These are phyloP conservation scores for Trachops cirrhosus DNA, from an alignment of 2,797 vertebrate genomes.

Conservation along the genomic window DNA sequence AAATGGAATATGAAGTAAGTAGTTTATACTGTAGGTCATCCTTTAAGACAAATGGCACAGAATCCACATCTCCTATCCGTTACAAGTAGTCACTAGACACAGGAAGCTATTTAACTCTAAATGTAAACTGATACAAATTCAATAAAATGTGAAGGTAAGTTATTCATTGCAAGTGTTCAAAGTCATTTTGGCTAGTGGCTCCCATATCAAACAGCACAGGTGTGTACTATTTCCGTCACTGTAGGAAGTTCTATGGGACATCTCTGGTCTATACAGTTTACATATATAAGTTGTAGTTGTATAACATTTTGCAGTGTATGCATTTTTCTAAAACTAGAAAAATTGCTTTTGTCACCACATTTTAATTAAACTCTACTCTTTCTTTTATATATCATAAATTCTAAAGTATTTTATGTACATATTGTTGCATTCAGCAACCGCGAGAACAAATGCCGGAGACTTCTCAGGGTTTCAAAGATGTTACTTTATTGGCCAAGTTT, in stretches of 20 bases:
- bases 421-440: too few species aligned
- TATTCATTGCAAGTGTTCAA: neutral
- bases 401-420: neutral
- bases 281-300: neutral
- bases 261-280: neutral
- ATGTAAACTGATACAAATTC: conserved; percentile 2
- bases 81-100: neutral
- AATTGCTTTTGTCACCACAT: neutral
- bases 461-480: too few species aligned
- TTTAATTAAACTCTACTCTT: neutral
- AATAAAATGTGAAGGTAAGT: neutral
- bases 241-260: neutral
- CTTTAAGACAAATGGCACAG: neutral
- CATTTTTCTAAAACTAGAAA: neutral
- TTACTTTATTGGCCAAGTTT: too few species aligned
- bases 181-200: neutral
- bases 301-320: neutral
- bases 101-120: neutral
- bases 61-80: neutral
- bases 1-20: neutral
- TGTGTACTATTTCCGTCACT: neutral
- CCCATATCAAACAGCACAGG: neutral
- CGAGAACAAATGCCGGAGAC: too few species aligned
- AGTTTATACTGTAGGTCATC: neutral
- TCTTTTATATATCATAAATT: neutral